Percentiles rank a stretch among this genome's conserved stretches.
phyloP scores from a whole-genome alignment of 2,888 invertebrate genomes.

The Norana najaformis region DNA sequence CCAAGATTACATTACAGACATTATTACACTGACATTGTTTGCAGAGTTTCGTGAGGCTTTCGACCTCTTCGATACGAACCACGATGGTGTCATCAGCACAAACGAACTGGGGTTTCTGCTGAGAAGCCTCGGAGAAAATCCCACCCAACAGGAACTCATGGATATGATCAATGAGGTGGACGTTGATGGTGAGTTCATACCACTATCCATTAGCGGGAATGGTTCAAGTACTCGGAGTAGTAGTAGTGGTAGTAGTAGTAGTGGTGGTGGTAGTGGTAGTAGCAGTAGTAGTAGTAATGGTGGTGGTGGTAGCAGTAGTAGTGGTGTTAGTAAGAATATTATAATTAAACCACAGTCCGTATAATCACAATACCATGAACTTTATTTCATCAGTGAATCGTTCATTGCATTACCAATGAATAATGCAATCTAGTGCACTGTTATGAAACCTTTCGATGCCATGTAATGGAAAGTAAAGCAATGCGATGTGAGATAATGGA shows the following conservation, averaged over 20 bases:
- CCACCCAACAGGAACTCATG: conserved; percentile 33
- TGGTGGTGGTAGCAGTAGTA: background rate
- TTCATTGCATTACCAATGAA: no score
- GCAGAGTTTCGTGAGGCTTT: conserved; percentile 31
- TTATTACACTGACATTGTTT: background rate
- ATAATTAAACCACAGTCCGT: no score
- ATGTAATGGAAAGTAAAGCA: no score
- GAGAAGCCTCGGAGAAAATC: conserved; percentile 28
- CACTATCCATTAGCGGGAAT: background rate
- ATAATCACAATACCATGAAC: no score
- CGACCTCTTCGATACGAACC: conserved; percentile 28
- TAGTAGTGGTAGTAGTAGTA: background rate
- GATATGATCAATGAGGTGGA: conserved; percentile 33
- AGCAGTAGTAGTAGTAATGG: background rate
- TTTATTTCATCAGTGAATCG: no score
- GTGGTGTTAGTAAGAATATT: background rate
- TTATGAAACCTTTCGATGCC: no score
- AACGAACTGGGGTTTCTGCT: conserved; percentile 29
- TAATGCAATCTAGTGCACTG: no score
- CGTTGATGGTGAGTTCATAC: conserved; percentile 27
- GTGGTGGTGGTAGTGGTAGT: background rate
- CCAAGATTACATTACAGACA: background rate
- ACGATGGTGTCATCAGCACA: conserved; percentile 26
- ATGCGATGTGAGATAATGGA: no score
- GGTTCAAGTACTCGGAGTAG: background rate